These are phyloP conservation scores for Rattus rattus DNA, from an alignment of 2,113 vertebrate species.

Conservation along the genomic window DNA sequence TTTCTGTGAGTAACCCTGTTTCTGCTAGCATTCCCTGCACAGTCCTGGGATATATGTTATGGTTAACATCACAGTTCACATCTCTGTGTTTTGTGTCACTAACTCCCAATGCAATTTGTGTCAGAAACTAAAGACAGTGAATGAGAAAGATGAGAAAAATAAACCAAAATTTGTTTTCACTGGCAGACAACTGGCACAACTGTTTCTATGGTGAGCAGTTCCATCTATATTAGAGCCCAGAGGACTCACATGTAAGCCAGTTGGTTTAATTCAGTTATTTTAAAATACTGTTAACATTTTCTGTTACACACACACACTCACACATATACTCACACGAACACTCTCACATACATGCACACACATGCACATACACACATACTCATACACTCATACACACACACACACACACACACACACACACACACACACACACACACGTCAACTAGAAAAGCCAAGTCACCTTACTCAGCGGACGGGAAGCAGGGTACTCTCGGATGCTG, in stretches of 20 bases:
- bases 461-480: background rate
- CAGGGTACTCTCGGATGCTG: background rate
- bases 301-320: background rate
- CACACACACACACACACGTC: background rate
- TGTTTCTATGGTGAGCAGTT: conserved; percentile 51
- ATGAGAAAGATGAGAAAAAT: background rate
- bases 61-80: conserved; percentile 48
- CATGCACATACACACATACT: too few relatives aligned
- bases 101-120: conserved; percentile 63
- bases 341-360: too few relatives aligned
- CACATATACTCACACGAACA: too few relatives aligned
- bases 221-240: background rate
- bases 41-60: conserved; percentile 44
- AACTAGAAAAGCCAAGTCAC: conserved; percentile 34
- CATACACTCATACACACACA: background rate
- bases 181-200: background rate
- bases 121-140: conserved; percentile 60
- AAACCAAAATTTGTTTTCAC: conserved; percentile 20
- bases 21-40: conserved; percentile 45
- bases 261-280: conserved; percentile 65
- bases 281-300: conserved; percentile 38
- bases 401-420: background rate
- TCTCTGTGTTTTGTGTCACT: conserved; percentile 53
- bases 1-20: conserved; percentile 69
- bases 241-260: background rate